These are phyloP conservation scores for Drosophila prosaltans DNA, from an alignment of 1,140 invertebrate species.

Conservation along the genomic window DNA sequence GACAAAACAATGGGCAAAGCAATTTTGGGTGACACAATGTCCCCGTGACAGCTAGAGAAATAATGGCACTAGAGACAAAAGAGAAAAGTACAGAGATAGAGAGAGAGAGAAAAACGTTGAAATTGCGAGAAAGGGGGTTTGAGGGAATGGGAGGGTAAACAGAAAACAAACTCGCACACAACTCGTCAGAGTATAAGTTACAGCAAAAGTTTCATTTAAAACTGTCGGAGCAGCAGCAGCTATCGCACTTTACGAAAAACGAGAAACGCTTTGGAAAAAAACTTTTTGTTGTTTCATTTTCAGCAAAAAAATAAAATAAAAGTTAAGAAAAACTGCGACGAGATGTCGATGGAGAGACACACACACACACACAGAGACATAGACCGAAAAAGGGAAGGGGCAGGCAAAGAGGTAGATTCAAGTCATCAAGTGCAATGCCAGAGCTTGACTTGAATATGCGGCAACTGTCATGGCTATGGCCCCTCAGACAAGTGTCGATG, in stretches of 20 bases:
- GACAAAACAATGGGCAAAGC: conserved; percentile 29
- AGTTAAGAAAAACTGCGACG: conserved; percentile 4
- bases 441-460: conserved; percentile 54
- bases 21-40: conserved; percentile 38
- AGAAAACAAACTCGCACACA: conserved; percentile 42
- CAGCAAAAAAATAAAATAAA: conserved; percentile 28
- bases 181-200: conserved; percentile 57
- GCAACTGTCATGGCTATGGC: conserved; percentile 12
- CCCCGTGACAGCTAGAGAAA: conserved; percentile 50
- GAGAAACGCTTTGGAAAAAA: conserved; percentile 28
- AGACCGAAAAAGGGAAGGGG: not conserved
- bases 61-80: conserved; percentile 57
- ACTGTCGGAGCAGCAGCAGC: conserved; percentile 40
- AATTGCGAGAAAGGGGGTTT: not conserved
- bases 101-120: conserved; percentile 1
- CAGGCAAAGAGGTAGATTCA: conserved; percentile 10
- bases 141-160: not conserved
- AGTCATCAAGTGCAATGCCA: conserved; percentile 66
- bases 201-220: conserved; percentile 62
- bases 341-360: conserved; percentile 5
- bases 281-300: conserved; percentile 28
- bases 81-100: conserved; percentile 17
- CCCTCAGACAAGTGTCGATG: conserved; percentile 39
- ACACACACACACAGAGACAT: not conserved
- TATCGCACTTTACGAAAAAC: conserved; percentile 25